Percentiles rank a stretch among this genome's conserved stretches.
Conservation (phyloP, 2,797 vertebrate species). For the Staurois parvus region DNA sequence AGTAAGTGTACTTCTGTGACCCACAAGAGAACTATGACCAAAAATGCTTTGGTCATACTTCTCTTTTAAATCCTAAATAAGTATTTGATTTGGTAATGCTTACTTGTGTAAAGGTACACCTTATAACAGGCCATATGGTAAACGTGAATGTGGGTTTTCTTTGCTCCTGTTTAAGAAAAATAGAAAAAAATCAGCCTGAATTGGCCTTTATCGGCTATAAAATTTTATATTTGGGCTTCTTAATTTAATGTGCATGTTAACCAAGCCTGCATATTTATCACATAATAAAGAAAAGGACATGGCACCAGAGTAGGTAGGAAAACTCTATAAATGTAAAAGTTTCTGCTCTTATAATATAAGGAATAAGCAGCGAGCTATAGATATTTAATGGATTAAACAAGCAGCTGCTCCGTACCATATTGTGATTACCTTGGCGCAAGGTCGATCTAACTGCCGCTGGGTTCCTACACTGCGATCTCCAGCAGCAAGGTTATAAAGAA, state of each 20-base stretch:
- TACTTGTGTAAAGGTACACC: too few species aligned
- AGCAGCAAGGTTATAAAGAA: conserved; percentile 25
- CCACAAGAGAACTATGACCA: too few species aligned
- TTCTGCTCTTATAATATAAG: background rate
- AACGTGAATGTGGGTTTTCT: background rate
- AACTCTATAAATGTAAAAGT: background rate
- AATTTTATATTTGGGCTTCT: background rate
- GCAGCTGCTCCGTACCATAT: background rate
- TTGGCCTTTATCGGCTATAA: background rate
- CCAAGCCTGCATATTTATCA: background rate
- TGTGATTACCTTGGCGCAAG: conserved; percentile 18
- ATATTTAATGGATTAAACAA: background rate
- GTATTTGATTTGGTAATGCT: too few species aligned
- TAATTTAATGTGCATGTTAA: background rate
- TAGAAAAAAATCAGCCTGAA: background rate
- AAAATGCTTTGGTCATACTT: too few species aligned
- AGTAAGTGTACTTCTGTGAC: too few species aligned
- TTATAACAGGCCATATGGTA: background rate
- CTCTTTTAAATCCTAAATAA: too few species aligned
- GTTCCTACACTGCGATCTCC: background rate
- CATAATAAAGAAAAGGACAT: background rate
- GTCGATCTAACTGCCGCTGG: background rate
- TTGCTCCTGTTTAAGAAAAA: background rate
- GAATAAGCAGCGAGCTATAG: background rate
- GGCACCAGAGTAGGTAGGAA: background rate